Percentiles rank a stretch among this genome's conserved stretches.
Evolutionary conservation across 2,113 vertebrate species (phyloP).

Genomic region (Rutilus rutilus): DNA sequence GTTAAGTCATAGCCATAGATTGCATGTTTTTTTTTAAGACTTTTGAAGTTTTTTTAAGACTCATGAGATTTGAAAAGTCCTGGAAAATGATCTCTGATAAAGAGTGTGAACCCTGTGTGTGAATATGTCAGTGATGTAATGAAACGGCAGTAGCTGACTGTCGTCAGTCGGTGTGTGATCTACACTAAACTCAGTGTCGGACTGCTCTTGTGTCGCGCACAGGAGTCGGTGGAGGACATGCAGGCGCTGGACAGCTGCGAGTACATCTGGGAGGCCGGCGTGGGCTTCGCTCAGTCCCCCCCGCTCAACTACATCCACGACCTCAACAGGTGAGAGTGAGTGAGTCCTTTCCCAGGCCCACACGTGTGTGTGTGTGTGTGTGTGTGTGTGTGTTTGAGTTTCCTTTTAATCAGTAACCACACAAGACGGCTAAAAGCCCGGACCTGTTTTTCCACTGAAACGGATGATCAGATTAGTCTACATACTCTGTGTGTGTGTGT

Average conservation of each 20-base stretch:
- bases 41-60: too few relatives aligned
- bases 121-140: neutral
- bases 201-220: neutral
- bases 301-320: conserved; percentile 93
- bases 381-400: conserved; percentile 12
- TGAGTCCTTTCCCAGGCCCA: neutral
- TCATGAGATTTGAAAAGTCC: too few relatives aligned
- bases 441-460: conserved; percentile 23
- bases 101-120: too few relatives aligned
- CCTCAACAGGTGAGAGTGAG: conserved; percentile 86
- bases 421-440: conserved; percentile 7
- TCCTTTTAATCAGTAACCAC: conserved; percentile 52
- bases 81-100: too few relatives aligned
- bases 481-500: neutral
- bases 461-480: neutral
- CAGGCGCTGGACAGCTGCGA: conserved; percentile 98
- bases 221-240: conserved; percentile 93
- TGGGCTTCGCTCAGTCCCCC: conserved; percentile 96
- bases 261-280: conserved; percentile 98
- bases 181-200: neutral
- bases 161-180: neutral
- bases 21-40: too few relatives aligned
- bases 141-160: neutral
- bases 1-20: too few relatives aligned
- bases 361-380: neutral